Base-by-base conservation (phyloP, 2,888 invertebrate species). In the Gandaritis pyraliata region DNA sequence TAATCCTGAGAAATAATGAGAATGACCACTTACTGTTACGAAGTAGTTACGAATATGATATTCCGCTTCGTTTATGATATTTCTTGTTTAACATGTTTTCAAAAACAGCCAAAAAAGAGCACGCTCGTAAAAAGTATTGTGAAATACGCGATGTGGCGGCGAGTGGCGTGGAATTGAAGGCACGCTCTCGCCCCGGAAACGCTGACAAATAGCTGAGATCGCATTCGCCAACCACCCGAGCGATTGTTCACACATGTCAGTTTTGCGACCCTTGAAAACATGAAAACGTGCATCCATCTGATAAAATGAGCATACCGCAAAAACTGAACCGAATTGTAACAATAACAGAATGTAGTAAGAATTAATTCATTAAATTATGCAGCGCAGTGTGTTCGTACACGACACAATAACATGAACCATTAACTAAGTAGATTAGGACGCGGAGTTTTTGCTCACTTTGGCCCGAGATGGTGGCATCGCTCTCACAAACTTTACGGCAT, bases 131-230 rank as follows among this genome's bases (percentile, higher is more conserved):
- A 61, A 60, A 55, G 45, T 52, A 46, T 73, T 50, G 49, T 57
- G 68, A 77, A 78, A 80, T 74, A 78, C 74, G 73, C 78, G 72
- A 72, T 61, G 64, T 71, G 74, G 71, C 72, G 68, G 59, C 52
- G 55, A 59, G 56, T 47, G 56, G 61, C 56, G 51, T 62, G 68
- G 72, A 67, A 69, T 69, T 71, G 70, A 70, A 70, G 66, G 72
- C 65, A 69, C 69, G 68, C 69, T 72, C 72, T 50, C 46, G 30
- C 70, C 56, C 71, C 78, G 81, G 80, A 82, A 81, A 69, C 70
- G 72, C 70, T 83, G 87, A 85, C 85, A 84, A 78, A 86, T 86
- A 83, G 83, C 78, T 75, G 73, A 75, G 77, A 75, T 76, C 76
- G 73, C 73, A 68, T 69, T 68, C 72, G 56, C 64, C 68, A 73